Evolutionary conservation across 2,797 vertebrate species (phyloP), one percentile per base, ranked within the genome.

Genomic region (Pangasius mekongensis): DNA sequence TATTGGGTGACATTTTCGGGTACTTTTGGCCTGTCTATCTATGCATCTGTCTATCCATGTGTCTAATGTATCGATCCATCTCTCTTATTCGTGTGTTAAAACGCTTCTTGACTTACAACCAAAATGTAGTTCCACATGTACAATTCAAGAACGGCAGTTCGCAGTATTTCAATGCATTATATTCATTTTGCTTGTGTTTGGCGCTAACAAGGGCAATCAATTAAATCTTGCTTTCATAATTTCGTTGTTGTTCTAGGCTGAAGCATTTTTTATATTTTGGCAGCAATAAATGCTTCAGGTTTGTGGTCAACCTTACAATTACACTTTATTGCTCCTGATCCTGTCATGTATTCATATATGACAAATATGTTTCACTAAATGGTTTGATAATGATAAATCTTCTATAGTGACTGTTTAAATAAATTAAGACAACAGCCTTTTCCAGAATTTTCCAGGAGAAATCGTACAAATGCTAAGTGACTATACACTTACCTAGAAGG

Each of bases 401-500:
- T 22, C 13, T 82, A 6, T 30, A 54, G 49, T 52, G 74, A 30
- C 54, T 11, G 24, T 22, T n/a, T 78, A 54, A 18, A 74, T 47
- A 5, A 74, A 74, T 47, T 1, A 47, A 27, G 71, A 76, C 2
- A 54, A 77, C 27, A 56, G 76, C n/a, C 20, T 52, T 77, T 36
- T 36, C 36, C 36, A 36, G 36, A 13, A 18, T 56, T 58, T 58
- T 80, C 11, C 30, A 27, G 4, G 5, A 43, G 56, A 82, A 82
- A 27, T 82, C 82, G n/a, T n/a, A 33, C 18, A 84, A 62, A 49
- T 6, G 27, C 22, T 30, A 33, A 56, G 83, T 69, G 47, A 52
- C 60, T 82, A 9, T 43, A 43, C 80, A 83, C 82, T 85, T 85
- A 85, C 83, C 66, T 85, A 85, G 30, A 58, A 85, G 49, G 5